These are phyloP conservation scores for Tetraodon nigroviridis DNA, from an alignment of 2,113 vertebrate species.

Conservation along the genomic window DNA sequence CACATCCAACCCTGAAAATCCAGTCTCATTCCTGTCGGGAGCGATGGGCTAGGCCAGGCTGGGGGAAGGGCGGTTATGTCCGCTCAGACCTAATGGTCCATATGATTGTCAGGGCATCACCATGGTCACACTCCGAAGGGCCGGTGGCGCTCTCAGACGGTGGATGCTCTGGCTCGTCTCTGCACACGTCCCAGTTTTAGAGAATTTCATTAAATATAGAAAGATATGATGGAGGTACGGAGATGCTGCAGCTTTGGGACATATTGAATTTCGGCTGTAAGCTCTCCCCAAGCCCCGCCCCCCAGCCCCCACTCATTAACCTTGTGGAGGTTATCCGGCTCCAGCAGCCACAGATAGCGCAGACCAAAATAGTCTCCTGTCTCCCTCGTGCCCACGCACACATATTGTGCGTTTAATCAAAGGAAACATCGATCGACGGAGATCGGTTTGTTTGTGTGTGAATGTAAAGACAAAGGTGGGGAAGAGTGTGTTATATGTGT, in stretches of 20 bases:
- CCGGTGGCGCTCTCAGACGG: slow-evolving; percentile 8
- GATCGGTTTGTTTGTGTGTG: slow-evolving; percentile 12
- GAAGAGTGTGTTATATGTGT: neutral
- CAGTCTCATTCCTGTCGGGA: slow-evolving; percentile 21
- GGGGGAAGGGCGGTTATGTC: slow-evolving; percentile 9
- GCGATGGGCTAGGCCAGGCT: neutral
- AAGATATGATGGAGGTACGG: slow-evolving; percentile 18
- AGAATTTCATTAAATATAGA: slow-evolving; percentile 42
- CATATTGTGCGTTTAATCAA: slow-evolving; percentile 44
- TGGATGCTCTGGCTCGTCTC: slow-evolving; percentile 6
- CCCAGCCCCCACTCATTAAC: slow-evolving; percentile 56
- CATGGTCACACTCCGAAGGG: slow-evolving; percentile 4
- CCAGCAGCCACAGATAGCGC: slow-evolving; percentile 49
- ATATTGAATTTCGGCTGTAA: slow-evolving; percentile 44
- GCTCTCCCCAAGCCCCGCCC: slow-evolving; percentile 21
- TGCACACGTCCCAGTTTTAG: slow-evolving; percentile 58
- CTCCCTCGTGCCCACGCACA: slow-evolving; percentile 22
- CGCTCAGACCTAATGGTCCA: slow-evolving; percentile 29
- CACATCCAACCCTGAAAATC: slow-evolving; percentile 35
- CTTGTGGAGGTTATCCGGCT: slow-evolving; percentile 57
- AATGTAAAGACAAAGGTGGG: neutral
- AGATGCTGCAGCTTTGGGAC: slow-evolving; percentile 22
- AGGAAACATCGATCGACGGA: slow-evolving; percentile 28
- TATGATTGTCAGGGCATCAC: slow-evolving; percentile 15
- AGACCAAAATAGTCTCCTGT: slow-evolving; percentile 53